Evolutionary conservation across 2,113 vertebrate genomes (phyloP).

Genomic region (Chionomys nivalis): DNA sequence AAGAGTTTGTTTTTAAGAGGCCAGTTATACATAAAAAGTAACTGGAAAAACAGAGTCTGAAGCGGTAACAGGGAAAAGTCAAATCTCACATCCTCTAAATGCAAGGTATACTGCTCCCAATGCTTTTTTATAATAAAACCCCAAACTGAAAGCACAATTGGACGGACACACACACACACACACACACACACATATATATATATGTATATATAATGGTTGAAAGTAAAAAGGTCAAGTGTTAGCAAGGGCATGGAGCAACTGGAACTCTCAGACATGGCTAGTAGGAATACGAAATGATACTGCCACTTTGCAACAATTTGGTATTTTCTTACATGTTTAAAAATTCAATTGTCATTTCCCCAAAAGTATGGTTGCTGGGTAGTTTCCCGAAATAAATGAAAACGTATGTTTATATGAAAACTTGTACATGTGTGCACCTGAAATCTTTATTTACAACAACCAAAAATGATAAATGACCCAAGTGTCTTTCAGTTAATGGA

Average conservation of each 20-base stretch:
- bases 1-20: not conserved
- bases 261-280: not conserved
- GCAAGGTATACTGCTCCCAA: not conserved
- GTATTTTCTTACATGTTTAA: not conserved
- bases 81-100: not conserved
- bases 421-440: not conserved
- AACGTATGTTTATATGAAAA: not conserved
- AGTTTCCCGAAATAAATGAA: not conserved
- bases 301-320: not conserved
- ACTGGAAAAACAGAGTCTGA: not conserved
- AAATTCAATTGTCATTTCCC: not conserved
- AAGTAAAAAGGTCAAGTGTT: slow-evolving; percentile 13
- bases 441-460: not conserved
- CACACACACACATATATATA: too few relatives aligned
- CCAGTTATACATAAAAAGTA: slow-evolving; percentile 6
- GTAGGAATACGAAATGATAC: not conserved
- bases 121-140: not conserved
- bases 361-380: not conserved
- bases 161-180: too few relatives aligned
- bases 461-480: not conserved
- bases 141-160: not conserved
- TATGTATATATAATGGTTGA: not conserved
- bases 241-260: not conserved
- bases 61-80: not conserved
- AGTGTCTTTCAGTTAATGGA: not conserved